Base-by-base conservation (phyloP, 2,888 invertebrate species). In the Cylloceria caligata region DNA sequence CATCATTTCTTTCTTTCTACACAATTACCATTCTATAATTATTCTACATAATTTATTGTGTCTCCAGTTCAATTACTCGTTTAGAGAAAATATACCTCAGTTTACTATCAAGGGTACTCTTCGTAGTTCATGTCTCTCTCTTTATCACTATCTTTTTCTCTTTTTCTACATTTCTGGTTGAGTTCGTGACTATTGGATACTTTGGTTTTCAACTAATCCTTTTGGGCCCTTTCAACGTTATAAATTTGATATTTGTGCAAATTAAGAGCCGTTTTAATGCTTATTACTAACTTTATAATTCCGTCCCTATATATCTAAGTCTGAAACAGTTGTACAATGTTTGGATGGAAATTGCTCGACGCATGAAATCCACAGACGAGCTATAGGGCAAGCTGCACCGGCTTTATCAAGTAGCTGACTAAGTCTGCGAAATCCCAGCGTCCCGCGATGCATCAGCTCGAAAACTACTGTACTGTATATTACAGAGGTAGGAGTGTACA, bases 401-500 rank as follows among this genome's bases (percentile, higher is more conserved):
- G 45, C 21, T 19, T 65, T 65, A 47, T 65, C 27, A 47, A 47
- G 47, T 30, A 11, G 45, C 47, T 30, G 27, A n/a, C 24, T 16
- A 27, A 11, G 65, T 30, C 16, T 19, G 0, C 16, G 19, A 30
- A 47, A 36, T 60, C 27, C 45, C 45, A 16, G 45, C 45, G 45
- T 16, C n/a, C 65, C 2, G 45, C 30, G 9, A 30, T 30, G 65
- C 65, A 16, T 45, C 65, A 34, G 30, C 11, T 21, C 19, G 24
- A 36, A 65, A 65, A 30, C 45, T 47, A 47, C 36, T 30, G 2
- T 52, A 52, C 24, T 42, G n/a, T n/a, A n/a, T 62, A 39, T 39
- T 27, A 27, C 45, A 27, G 27, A 27, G 11, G 16, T 16, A 16
- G 19, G 27, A 45, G 19, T 47, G n/a, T 42, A 65, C 65, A 65